These are phyloP conservation scores for Notoglanidium macrostoma DNA, from an alignment of 2,797 vertebrate genomes.

Conservation along the genomic window DNA sequence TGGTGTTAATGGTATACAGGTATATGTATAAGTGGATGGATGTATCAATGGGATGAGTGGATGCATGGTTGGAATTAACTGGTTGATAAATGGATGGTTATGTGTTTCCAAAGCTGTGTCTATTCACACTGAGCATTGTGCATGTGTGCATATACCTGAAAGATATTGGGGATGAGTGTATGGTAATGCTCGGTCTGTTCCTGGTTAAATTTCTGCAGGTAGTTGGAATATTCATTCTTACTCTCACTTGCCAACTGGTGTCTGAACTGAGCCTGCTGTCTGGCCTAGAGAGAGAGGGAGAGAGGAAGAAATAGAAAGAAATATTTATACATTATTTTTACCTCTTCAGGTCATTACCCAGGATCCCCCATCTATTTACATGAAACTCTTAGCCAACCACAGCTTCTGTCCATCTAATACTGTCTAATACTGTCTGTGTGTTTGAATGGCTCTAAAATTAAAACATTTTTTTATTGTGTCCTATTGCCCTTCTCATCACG, in stretches of 20 bases:
- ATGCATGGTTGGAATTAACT: neutral
- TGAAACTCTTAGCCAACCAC: neutral
- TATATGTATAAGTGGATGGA: neutral
- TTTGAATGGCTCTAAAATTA: neutral
- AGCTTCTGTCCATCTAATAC: neutral
- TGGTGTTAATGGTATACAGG: neutral
- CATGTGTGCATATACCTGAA: constrained; percentile 76
- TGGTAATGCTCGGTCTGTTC: constrained; percentile 96
- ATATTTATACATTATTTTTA: neutral
- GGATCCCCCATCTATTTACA: neutral
- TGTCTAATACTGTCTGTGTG: neutral
- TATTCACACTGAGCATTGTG: neutral
- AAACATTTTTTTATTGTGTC: neutral
- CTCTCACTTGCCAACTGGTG: constrained; percentile 96
- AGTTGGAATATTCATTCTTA: constrained; percentile 88
- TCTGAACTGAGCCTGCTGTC: constrained; percentile 88
- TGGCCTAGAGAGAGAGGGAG: constrained; percentile 63
- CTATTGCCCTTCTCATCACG: neutral
- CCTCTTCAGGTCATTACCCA: neutral
- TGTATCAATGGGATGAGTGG: neutral
- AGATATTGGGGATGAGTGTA: constrained; percentile 90
- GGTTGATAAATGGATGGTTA: neutral
- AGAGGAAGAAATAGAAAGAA: neutral
- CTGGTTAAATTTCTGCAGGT: constrained; percentile 93
- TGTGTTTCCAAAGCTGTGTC: neutral